Evolutionary conservation across 2,888 invertebrate species (phyloP).

Genomic region (Lasioglossum marginatum): DNA sequence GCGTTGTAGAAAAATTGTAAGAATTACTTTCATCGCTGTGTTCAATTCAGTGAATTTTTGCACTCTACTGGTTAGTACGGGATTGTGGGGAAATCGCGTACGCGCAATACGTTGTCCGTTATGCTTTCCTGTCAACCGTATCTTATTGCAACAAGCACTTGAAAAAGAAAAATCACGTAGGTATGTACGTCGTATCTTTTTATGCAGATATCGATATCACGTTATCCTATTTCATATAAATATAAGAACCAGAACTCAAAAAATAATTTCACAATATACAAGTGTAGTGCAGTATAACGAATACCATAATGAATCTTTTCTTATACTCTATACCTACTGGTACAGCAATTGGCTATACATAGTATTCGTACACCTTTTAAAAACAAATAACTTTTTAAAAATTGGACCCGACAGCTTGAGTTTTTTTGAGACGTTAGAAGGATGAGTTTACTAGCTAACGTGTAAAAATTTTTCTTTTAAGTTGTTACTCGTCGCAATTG

Average conservation of each 20-base stretch:
- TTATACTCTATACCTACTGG: background rate
- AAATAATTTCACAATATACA: background rate
- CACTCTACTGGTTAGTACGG: slow-evolving; percentile 1
- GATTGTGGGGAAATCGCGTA: slow-evolving; percentile 20
- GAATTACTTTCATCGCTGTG: slow-evolving; percentile 38
- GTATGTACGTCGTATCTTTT: slow-evolving; percentile 17
- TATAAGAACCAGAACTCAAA: slow-evolving; percentile 6
- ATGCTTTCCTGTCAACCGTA: slow-evolving; percentile 53
- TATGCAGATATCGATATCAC: slow-evolving; percentile 36
- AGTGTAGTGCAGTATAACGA: background rate
- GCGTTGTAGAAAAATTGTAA: slow-evolving; percentile 25
- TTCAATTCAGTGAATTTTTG: slow-evolving; percentile 38
- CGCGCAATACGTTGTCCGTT: slow-evolving; percentile 33
- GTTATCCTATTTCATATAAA: slow-evolving; percentile 39
- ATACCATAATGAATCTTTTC: background rate
- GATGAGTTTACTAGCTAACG: too few species aligned
- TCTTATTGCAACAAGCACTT: slow-evolving; percentile 41
- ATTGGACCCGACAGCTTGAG: too few species aligned
- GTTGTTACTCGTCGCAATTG: too few species aligned
- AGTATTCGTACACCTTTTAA: too few species aligned
- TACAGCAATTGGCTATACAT: too few species aligned
- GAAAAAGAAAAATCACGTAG: slow-evolving; percentile 26
- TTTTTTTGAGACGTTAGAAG: too few species aligned
- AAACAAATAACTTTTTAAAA: too few species aligned
- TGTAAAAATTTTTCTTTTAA: too few species aligned